phyloP scores from a whole-genome alignment of 1,140 invertebrate genomes.

The Lepidurus couesii region DNA sequence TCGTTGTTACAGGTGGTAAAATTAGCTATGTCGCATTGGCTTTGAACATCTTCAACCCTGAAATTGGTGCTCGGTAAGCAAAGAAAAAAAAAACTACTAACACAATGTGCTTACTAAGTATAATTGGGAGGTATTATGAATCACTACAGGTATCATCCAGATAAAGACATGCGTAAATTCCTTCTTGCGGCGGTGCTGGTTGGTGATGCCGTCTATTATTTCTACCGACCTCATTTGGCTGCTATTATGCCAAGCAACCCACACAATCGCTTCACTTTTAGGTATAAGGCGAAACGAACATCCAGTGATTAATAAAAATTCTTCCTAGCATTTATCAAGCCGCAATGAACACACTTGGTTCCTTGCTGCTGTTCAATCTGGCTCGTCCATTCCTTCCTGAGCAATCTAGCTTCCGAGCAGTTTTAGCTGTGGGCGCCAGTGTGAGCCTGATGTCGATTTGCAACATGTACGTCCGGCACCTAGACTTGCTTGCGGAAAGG shows the following conservation, averaged over 20 bases:
- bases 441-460: conserved; percentile 55
- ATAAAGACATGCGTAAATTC: neutral
- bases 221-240: conserved; percentile 1
- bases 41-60: conserved; percentile 4
- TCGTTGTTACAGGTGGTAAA: neutral
- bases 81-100: neutral
- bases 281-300: neutral
- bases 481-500: neutral
- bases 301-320: conserved; percentile 27
- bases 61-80: conserved; percentile 1
- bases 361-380: conserved; percentile 64
- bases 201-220: neutral
- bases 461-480: conserved; percentile 49
- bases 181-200: neutral
- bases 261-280: neutral
- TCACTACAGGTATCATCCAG: neutral
- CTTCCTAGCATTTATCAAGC: conserved; percentile 55
- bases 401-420: conserved; percentile 54
- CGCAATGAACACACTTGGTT: conserved; percentile 62
- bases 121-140: neutral
- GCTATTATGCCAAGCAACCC: conserved; percentile 5
- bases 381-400: conserved; percentile 58
- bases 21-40: conserved; percentile 3
- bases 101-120: neutral
- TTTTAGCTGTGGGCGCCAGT: conserved; percentile 56